Evolutionary conservation across 2,888 invertebrate species (phyloP).

Genomic region (Urechis unicinctus): DNA sequence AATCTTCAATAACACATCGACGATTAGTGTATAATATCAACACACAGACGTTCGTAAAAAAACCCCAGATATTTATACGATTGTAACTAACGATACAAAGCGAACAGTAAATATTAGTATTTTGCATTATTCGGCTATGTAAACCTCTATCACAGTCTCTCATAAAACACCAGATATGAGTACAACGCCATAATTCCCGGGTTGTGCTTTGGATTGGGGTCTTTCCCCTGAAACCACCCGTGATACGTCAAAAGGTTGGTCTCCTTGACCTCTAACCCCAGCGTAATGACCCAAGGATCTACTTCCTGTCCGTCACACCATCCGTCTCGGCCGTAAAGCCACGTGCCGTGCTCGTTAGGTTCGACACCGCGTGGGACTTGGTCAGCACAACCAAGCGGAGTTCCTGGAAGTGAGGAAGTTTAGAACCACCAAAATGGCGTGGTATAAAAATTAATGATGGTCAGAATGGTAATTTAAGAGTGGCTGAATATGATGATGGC

Average conservation of each 20-base stretch:
- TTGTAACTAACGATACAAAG: no score
- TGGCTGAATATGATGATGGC: no score
- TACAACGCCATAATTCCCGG: conserved; percentile 28
- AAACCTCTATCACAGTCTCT: no score
- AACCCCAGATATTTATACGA: no score
- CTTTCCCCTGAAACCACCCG: conserved; percentile 27
- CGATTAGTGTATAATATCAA: no score
- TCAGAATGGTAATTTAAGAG: no score
- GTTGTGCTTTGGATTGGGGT: conserved; percentile 27
- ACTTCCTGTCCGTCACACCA: conserved; percentile 35
- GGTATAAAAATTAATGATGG: no score
- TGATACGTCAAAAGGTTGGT: conserved; percentile 23
- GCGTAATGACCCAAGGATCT: conserved; percentile 17
- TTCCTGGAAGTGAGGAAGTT: conserved; percentile 25
- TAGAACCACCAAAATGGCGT: no score
- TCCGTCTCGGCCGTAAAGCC: conserved; percentile 35
- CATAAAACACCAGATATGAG: conserved; percentile 26
- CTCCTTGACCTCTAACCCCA: conserved; percentile 7
- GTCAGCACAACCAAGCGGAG: conserved; percentile 32
- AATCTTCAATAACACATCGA: no score
- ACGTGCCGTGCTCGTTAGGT: conserved; percentile 37
- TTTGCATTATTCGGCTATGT: no score
- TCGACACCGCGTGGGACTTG: conserved; percentile 25
- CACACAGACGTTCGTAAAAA: no score
- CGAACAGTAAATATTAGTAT: no score